Conservation (phyloP, 2,113 vertebrate species). For the Puma concolor region DNA sequence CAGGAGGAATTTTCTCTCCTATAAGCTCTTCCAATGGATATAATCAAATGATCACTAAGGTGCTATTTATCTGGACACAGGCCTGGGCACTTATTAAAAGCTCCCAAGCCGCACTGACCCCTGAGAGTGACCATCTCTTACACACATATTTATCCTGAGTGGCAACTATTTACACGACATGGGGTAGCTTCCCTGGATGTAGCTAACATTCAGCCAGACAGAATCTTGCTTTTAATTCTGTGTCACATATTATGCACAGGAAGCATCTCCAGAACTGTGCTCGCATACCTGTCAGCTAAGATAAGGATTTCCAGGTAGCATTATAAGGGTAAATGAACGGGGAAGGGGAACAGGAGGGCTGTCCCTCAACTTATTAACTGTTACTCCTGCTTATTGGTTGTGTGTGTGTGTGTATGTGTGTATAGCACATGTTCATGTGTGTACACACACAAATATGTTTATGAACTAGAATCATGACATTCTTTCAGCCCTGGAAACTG, state of each 20-base stretch:
- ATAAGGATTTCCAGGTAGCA: not conserved
- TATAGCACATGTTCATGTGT: too few relatives aligned
- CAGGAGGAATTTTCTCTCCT: constrained; percentile 34
- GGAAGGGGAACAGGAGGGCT: not conserved
- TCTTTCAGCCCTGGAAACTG: not conserved
- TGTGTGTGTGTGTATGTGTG: not conserved
- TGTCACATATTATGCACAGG: not conserved
- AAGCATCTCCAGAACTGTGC: not conserved
- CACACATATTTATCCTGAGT: not conserved
- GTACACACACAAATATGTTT: not conserved
- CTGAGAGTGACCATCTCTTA: not conserved
- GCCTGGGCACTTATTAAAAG: not conserved
- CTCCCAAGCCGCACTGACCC: not conserved
- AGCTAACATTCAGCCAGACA: not conserved
- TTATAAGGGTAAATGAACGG: not conserved
- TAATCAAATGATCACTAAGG: not conserved
- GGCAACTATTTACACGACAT: not conserved
- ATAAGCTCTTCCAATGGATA: not conserved
- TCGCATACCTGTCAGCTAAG: not conserved
- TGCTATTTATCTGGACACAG: not conserved
- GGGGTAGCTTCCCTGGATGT: not conserved
- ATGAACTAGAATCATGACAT: not conserved
- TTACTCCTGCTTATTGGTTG: not conserved
- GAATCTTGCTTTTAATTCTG: not conserved
- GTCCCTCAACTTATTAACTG: not conserved